A percentile compares a stretch with the other conserved stretches of the same genome.
phyloP scores from a whole-genome alignment of 2,888 invertebrate species.

The Bombylius discolor region DNA sequence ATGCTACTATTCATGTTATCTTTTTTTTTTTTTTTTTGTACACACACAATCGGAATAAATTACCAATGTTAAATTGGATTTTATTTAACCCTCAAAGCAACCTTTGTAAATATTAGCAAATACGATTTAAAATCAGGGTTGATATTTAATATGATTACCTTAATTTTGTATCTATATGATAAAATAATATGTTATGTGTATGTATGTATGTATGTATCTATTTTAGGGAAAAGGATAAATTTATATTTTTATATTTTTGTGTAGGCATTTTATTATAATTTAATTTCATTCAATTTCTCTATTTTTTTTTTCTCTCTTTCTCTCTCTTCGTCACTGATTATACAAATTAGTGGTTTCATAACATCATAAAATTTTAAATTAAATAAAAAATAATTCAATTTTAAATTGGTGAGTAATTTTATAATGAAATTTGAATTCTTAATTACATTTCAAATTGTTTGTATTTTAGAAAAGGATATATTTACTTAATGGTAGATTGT shows the following conservation, averaged over 20 bases:
- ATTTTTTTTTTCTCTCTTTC: too few species aligned
- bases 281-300: background rate
- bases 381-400: background rate
- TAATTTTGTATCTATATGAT: background rate
- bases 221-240: too few species aligned
- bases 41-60: slow-evolving; percentile 2
- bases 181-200: too few species aligned
- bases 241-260: too few species aligned
- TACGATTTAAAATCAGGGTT: slow-evolving; percentile 4
- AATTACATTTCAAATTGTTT: slow-evolving; percentile 5
- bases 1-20: too few species aligned
- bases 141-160: background rate
- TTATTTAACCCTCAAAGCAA: slow-evolving; percentile 3
- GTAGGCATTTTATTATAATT: background rate
- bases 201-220: too few species aligned
- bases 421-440: background rate
- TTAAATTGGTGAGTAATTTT: background rate
- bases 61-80: slow-evolving; percentile 5
- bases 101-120: slow-evolving; percentile 4
- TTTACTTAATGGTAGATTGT: background rate
- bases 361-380: slow-evolving; percentile 4
- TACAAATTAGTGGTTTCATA: slow-evolving; percentile 8
- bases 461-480: background rate
- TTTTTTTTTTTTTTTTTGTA: too few species aligned
- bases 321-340: background rate